Base-by-base conservation (phyloP, 2,888 invertebrate genomes). In the Drosophila subquinaria region DNA sequence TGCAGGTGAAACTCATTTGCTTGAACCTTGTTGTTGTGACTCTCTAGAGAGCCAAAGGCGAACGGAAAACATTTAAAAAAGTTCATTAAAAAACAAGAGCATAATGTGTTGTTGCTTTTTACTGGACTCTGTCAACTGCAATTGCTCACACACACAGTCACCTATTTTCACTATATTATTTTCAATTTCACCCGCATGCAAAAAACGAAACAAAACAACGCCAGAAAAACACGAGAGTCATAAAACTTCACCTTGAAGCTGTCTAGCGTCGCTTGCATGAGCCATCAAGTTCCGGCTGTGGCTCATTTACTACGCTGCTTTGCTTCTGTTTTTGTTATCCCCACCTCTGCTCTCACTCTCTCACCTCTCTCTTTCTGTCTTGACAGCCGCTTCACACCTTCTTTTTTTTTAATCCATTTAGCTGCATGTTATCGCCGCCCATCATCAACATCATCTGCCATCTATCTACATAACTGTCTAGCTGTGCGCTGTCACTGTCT, bases 211-310 rank as follows among this genome's bases (percentile, higher is more conserved):
- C 33, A 60, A 30, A 40, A 36, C 61, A 33, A 15, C 33, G 11
- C n/a, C n/a, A n/a, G 38, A 61, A 69, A 66, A 56, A 69, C 20
- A 63, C 61, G 45, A 69, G 45, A 59, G 47, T 71, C 73, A 63
- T 81, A 87, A 87, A 86, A 74, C 67, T 72, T 84, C 89, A 84
- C 89, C 84, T 89, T 89, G 81, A 89, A 61, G 75, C 33, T 55
- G 48, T 42, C 56, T 40, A 10, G 40, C 42, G 27, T 38, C 63
- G 64, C 55, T 62, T 67, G 70, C 47, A 47, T 61, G 65, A 67
- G 61, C 59, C 72, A 62, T 73, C 81, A 75, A 86, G 83, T 88
- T 88, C 83, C 83, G 83, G 87, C 70, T 88, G 73, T 35, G 81
- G 71, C 75, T 82, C 81, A 76, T 80, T 80, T 77, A 71, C 51